A percentile compares a stretch with the other conserved stretches of the same genome.
These are phyloP conservation scores for Tonatia bakeri DNA, from an alignment of 2,113 vertebrate species.

Conservation along the genomic window DNA sequence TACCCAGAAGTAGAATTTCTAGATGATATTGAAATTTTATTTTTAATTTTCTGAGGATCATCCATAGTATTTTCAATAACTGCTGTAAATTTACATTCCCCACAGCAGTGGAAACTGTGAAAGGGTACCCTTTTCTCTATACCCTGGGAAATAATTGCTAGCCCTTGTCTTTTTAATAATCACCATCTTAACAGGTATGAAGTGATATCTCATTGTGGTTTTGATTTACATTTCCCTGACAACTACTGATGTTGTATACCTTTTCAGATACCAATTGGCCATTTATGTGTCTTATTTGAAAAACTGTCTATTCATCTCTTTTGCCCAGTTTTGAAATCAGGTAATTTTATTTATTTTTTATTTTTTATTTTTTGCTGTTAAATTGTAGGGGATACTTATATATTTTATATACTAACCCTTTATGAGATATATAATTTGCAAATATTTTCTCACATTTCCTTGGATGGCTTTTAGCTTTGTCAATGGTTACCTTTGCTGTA, in stretches of 20 bases:
- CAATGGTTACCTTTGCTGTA: neutral
- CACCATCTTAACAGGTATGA: neutral
- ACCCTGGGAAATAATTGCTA: neutral
- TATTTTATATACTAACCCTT: neutral
- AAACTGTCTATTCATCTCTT: neutral
- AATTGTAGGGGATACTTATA: neutral
- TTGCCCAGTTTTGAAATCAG: neutral
- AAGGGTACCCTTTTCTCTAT: neutral
- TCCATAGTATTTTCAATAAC: too few species aligned
- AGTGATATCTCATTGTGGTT: neutral
- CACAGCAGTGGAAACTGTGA: neutral
- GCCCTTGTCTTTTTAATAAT: neutral
- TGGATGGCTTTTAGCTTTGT: neutral
- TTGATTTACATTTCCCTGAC: conserved; percentile 26
- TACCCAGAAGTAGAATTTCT: too few species aligned
- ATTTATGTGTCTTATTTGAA: neutral
- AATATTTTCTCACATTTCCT: neutral
- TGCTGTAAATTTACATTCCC: neutral
- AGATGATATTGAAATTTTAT: too few species aligned
- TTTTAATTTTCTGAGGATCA: too few species aligned
- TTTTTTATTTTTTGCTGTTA: neutral
- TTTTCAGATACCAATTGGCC: neutral
- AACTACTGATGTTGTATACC: neutral
- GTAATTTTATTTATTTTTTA: neutral
- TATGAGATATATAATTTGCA: neutral